phyloP scores from a whole-genome alignment of 2,797 vertebrate species.

The Gadopsis bispinosus region DNA sequence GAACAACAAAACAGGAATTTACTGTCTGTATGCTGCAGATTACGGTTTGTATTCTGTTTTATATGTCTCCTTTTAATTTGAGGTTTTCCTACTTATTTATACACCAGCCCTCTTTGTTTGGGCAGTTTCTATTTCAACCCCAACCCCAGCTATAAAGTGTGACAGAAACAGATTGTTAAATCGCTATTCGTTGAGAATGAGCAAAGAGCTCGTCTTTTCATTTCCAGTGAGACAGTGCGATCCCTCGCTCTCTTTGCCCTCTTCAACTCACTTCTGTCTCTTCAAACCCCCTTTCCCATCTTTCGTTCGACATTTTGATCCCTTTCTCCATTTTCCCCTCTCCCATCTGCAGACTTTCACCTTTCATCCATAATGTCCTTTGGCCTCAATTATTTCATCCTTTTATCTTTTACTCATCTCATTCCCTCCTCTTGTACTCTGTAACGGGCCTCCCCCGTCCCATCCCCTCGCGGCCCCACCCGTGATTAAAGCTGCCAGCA shows the following conservation, averaged over 20 bases:
- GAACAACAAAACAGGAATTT: slow-evolving; percentile 23
- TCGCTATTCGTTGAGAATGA: slow-evolving; percentile 52
- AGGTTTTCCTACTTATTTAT: slow-evolving; percentile 1
- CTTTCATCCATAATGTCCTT: slow-evolving; percentile 66
- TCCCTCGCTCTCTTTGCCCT: slow-evolving; percentile 42
- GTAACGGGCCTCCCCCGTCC: neutral
- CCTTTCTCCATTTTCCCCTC: slow-evolving; percentile 28
- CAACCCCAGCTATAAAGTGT: slow-evolving; percentile 15
- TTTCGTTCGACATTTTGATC: slow-evolving; percentile 58
- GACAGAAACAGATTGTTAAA: slow-evolving; percentile 53
- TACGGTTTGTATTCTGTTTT: slow-evolving; percentile 8
- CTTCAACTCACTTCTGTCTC: slow-evolving; percentile 35
- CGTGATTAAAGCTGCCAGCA: slow-evolving; percentile 68
- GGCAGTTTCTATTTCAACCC: slow-evolving; percentile 27
- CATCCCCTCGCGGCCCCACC: slow-evolving; percentile 11
- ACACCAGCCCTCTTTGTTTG: slow-evolving; percentile 7
- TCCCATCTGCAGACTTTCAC: slow-evolving; percentile 67
- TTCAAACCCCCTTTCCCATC: slow-evolving; percentile 42
- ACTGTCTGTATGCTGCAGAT: slow-evolving; percentile 3
- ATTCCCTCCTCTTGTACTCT: slow-evolving; percentile 21
- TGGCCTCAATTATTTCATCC: slow-evolving; percentile 77
- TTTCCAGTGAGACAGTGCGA: slow-evolving; percentile 52
- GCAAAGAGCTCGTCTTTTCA: slow-evolving; percentile 54
- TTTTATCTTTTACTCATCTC: slow-evolving; percentile 70
- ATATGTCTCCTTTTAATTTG: neutral